Evolutionary conservation across 2,113 vertebrate genomes (phyloP).

Genomic region (Dicrurus megarhynchus): DNA sequence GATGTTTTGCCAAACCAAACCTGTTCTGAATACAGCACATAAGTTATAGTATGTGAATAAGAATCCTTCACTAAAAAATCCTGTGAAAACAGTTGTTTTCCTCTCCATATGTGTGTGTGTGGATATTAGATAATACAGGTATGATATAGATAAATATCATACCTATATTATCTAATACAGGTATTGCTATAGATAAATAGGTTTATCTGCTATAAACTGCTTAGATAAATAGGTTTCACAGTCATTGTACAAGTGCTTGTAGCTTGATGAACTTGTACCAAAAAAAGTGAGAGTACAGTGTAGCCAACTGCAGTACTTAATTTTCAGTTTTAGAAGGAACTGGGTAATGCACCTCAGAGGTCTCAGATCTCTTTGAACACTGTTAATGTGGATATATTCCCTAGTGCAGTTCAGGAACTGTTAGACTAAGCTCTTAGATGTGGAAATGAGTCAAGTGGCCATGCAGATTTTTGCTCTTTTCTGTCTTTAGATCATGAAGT

Average conservation of each 20-base stretch:
- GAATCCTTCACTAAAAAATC: neutral
- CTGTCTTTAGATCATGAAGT: neutral
- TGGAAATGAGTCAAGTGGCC: constrained; percentile 34
- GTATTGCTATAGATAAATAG: no score
- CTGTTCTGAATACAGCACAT: neutral
- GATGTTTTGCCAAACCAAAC: neutral
- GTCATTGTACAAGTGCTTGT: neutral
- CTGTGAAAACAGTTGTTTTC: neutral
- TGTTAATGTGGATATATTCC: neutral
- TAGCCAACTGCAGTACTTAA: neutral
- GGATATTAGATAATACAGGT: neutral
- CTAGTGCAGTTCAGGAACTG: neutral
- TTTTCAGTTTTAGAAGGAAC: neutral
- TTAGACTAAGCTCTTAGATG: constrained; percentile 18
- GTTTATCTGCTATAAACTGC: no score
- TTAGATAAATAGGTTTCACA: neutral
- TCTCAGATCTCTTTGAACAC: neutral
- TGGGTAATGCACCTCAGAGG: neutral
- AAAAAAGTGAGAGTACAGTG: neutral
- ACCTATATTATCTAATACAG: no score
- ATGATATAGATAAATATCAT: no score
- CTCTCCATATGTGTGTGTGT: neutral
- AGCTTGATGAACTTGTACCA: neutral
- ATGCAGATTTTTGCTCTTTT: constrained; percentile 32
- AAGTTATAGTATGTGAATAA: neutral